These are phyloP conservation scores for Eulemur mongoz DNA, from an alignment of 2,797 vertebrate genomes.

Conservation along the genomic window DNA sequence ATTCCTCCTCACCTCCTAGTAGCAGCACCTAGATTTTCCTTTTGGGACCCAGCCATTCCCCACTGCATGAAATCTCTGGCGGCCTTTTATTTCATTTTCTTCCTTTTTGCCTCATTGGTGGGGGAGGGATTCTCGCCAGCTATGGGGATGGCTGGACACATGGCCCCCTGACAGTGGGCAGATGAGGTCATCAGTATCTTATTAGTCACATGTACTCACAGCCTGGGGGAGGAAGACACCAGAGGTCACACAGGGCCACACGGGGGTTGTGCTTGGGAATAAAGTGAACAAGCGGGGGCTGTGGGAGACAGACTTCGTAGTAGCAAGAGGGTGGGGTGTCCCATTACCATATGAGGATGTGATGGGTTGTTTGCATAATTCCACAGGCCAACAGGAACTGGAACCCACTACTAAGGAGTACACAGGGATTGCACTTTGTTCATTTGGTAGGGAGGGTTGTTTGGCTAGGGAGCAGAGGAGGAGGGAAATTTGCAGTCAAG, in stretches of 20 bases:
- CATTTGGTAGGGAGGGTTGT: neutral
- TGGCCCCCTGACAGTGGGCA: neutral
- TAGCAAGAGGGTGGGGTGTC: neutral
- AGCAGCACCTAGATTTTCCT: neutral
- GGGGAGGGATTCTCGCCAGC: neutral
- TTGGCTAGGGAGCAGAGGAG: neutral
- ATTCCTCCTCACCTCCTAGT: neutral
- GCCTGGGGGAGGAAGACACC: neutral
- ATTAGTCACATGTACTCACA: neutral
- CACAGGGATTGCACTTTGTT: neutral
- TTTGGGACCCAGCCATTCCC: neutral
- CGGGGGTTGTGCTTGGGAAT: neutral
- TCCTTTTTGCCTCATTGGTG: neutral
- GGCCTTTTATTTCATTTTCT: neutral
- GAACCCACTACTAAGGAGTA: neutral
- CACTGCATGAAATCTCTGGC: neutral
- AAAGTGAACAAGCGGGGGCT: neutral
- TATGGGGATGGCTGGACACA: neutral
- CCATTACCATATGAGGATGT: neutral
- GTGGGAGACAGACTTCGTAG: neutral
- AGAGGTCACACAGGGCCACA: neutral
- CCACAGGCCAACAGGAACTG: neutral
- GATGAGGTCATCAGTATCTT: neutral
- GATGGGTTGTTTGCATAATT: neutral
- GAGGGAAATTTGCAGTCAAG: neutral